A percentile compares a stretch with the other conserved stretches of the same genome.
phyloP scores from a whole-genome alignment of 2,113 vertebrate genomes.

The Dicerorhinus sumatrensis region DNA sequence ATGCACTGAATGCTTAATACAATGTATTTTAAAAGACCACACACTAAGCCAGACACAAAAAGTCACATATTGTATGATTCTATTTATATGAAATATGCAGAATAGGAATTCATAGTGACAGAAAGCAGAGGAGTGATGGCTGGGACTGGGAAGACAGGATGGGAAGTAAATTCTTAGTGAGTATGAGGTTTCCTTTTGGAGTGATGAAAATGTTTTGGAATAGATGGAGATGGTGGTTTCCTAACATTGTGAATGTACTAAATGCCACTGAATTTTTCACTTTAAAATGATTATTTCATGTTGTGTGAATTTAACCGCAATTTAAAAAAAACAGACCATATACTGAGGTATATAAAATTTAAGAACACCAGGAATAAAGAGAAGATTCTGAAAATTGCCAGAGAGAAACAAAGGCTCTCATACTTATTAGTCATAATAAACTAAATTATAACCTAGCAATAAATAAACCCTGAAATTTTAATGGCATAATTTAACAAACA shows the following conservation, averaged over 20 bases:
- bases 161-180: not conserved
- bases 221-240: not conserved
- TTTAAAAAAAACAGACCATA: not conserved
- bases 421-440: slow-evolving; percentile 31
- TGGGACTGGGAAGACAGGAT: not conserved
- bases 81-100: not conserved
- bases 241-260: slow-evolving; percentile 11
- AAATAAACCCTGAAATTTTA: slow-evolving; percentile 17
- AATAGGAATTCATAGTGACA: not conserved
- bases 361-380: slow-evolving; percentile 30
- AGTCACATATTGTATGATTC: not conserved
- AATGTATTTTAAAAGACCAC: not conserved
- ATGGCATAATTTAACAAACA: not conserved
- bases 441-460: not conserved
- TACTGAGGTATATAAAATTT: not conserved
- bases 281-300: slow-evolving; percentile 15
- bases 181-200: not conserved
- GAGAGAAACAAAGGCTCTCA: slow-evolving; percentile 8
- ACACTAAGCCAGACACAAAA: not conserved
- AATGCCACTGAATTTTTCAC: not conserved
- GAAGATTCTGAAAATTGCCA: slow-evolving; percentile 2
- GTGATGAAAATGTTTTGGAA: not conserved
- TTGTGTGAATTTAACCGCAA: not conserved
- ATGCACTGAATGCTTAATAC: not conserved
- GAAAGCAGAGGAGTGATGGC: not conserved